Conservation (phyloP, 53 echinoderm and acorn worm species). For the Astropecten irregularis region DNA sequence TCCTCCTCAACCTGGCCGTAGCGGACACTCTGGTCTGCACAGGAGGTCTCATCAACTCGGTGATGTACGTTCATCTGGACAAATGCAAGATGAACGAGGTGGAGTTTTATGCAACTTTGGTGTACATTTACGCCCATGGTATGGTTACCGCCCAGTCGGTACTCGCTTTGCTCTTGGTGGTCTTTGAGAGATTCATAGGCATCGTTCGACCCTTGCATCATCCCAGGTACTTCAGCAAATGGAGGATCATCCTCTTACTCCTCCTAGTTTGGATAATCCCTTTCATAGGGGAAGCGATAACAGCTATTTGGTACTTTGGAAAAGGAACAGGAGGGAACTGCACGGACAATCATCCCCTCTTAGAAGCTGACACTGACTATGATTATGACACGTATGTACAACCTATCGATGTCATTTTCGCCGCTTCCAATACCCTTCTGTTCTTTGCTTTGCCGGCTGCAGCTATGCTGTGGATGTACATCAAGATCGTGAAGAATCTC, state of each 20-base stretch:
- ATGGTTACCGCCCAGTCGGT: neutral
- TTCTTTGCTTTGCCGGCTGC: neutral
- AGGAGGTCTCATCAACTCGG: neutral
- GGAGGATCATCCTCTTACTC: neutral
- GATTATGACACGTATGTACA: neutral
- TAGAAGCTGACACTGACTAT: neutral
- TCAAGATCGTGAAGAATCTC: neutral
- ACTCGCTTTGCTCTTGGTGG: neutral
- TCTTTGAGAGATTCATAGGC: neutral
- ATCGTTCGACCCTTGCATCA: neutral
- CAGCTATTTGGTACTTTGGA: neutral
- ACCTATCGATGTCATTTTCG: neutral
- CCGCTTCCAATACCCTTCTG: neutral
- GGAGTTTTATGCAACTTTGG: neutral
- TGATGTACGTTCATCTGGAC: neutral
- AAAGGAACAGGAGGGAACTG: neutral
- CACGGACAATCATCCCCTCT: no score
- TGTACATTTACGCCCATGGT: neutral
- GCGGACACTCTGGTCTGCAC: conserved; percentile 13
- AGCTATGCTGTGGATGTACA: conserved; percentile 1
- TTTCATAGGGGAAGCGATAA: neutral
- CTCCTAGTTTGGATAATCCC: neutral
- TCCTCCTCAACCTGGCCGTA: conserved; percentile 7
- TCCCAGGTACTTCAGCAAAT: neutral
- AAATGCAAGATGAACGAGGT: neutral